Base-by-base conservation (phyloP, 2,797 vertebrate genomes). In the Argyrosomus regius region DNA sequence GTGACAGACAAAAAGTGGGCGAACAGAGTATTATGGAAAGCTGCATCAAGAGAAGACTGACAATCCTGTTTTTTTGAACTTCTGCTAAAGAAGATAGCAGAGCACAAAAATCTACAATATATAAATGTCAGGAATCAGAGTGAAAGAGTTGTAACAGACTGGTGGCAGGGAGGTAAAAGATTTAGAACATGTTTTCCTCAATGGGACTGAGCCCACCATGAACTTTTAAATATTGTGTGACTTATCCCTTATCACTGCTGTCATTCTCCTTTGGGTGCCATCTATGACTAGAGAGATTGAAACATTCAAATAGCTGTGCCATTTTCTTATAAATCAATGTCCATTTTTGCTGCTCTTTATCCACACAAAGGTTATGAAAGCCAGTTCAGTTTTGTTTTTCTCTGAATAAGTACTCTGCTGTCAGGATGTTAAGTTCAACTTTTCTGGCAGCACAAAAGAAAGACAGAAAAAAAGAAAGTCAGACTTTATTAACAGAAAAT, bases 271-370 rank as follows among this genome's bases (percentile, higher is more conserved):
- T 31, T 50, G 28, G 45, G 48, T 24, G 17, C 9, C 59, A 59
- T 62, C 31, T 20, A 24, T 1, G 16, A 64, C 67, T 18, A 16
- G 26, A 62, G 48, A 57, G 56, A 62, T 10, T 48, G 60, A 66
- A 72, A 41, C 9, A 0, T 72, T 62, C 9, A 48, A 70, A 64
- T 13, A 43, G 35, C 46, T 28, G 48, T 80, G 65, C 65, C 69
- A 59, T 72, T 81, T 83, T 58, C 53, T 18, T 20, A 60, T 52
- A 26, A 77, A 75, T 75, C 70, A 67, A 35, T 54, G 75, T 67
- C 70, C 58, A 24, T 78, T 78, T 39, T 50, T 54, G 46, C 69
- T n/a, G 58, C 41, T 83, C 7, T 72, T n/a, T 48, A 12, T 26
- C 54, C 7, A 9, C 5, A 49, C 41, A 3, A 26, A 78, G 61